Percentiles rank a stretch among this genome's conserved stretches.
phyloP scores from a whole-genome alignment of 2,797 vertebrate genomes.

The Lacerta agilis region DNA sequence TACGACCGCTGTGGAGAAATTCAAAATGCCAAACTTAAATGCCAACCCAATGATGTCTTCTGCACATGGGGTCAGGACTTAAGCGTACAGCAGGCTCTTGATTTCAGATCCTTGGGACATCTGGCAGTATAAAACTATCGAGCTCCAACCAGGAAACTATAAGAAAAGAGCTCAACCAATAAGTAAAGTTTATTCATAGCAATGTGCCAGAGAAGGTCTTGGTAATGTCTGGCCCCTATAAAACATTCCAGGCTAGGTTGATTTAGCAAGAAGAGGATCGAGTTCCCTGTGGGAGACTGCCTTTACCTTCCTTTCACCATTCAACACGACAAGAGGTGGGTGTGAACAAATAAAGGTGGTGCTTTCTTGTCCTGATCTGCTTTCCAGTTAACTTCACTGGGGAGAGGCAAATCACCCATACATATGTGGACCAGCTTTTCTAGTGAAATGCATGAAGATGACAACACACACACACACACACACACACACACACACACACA shows the following conservation, averaged over 20 bases:
- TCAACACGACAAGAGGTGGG: background rate
- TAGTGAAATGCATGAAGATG: background rate
- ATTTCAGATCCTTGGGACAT: no score
- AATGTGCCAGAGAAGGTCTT: background rate
- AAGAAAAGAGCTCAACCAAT: background rate
- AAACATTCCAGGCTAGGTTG: background rate
- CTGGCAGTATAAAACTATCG: no score
- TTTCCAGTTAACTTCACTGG: background rate
- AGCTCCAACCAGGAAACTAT: background rate
- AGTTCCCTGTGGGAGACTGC: background rate
- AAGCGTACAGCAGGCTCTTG: background rate
- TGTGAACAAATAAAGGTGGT: background rate
- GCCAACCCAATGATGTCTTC: background rate
- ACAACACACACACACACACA: background rate
- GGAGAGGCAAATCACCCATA: no score
- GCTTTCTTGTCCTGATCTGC: background rate
- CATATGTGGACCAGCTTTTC: background rate
- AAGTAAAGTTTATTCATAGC: background rate
- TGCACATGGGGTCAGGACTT: background rate
- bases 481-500: background rate
- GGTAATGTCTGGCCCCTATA: background rate
- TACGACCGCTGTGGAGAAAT: background rate
- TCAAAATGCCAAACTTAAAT: background rate
- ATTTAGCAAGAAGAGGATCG: background rate
- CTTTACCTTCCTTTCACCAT: background rate